Evolutionary conservation across 23 tunicate genomes (phyloP).

Genomic region (Halocynthia aurantium): DNA sequence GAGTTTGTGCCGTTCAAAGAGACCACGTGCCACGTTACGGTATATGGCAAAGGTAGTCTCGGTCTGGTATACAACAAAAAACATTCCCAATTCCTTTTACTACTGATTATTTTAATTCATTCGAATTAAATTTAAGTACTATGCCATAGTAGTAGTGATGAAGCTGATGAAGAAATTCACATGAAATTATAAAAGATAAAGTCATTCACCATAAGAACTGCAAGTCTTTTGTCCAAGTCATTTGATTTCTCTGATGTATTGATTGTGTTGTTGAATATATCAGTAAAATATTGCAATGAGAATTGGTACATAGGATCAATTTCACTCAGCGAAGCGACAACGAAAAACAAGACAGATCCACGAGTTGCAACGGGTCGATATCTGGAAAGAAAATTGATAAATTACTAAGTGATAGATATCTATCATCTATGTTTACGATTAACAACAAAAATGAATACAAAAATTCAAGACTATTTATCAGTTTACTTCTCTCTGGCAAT

Average conservation of each 20-base stretch:
- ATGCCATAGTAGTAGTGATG: not conserved
- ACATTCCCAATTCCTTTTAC: not conserved
- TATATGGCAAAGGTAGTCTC: conserved; percentile 88
- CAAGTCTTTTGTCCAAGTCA: conserved; percentile 54
- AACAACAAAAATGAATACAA: not conserved
- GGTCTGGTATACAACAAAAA: conserved; percentile 27
- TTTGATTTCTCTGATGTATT: conserved; percentile 45
- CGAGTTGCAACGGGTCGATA: conserved; percentile 94
- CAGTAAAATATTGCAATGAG: conserved; percentile 84
- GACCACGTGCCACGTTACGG: conserved; percentile 86
- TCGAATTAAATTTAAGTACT: too few species aligned
- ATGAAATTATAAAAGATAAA: too few species aligned
- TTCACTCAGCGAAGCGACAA: conserved; percentile 78
- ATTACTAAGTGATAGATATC: not conserved
- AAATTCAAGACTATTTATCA: not conserved
- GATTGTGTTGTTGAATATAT: conserved; percentile 89
- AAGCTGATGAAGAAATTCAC: not conserved
- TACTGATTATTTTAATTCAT: not conserved
- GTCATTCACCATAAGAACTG: conserved; percentile 44
- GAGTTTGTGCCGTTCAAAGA: conserved; percentile 92
- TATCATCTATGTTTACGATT: not conserved
- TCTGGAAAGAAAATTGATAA: conserved; percentile 19
- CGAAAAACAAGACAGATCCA: conserved; percentile 90
- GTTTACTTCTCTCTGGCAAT: conserved; percentile 88
- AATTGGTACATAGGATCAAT: conserved; percentile 97